Conservation (phyloP, 2,113 vertebrate species). For the Thalassarche chlororhynchos region DNA sequence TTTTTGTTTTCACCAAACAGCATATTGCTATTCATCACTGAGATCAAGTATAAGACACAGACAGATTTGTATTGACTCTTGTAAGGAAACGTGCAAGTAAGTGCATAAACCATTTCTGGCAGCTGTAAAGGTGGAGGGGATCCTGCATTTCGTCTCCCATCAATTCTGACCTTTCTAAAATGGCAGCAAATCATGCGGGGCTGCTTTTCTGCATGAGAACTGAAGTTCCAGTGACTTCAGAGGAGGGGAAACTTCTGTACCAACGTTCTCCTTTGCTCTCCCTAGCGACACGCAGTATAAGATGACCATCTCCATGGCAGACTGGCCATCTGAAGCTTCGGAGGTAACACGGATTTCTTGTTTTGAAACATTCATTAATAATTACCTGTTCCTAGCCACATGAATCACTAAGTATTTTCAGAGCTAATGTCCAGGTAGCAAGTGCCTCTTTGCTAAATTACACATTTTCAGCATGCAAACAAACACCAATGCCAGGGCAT, state of each 20-base stretch:
- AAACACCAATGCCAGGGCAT: neutral
- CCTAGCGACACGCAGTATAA: conserved; percentile 81
- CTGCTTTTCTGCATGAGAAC: neutral
- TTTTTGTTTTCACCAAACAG: conserved; percentile 30
- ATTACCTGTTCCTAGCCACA: neutral
- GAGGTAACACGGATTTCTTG: conserved; percentile 66
- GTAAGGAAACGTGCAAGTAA: conserved; percentile 85
- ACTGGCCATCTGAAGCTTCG: conserved; percentile 80
- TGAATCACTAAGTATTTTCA: neutral
- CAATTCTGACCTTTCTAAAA: neutral
- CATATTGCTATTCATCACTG: conserved; percentile 73
- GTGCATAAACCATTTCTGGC: neutral
- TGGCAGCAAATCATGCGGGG: neutral
- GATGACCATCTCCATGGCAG: conserved; percentile 86
- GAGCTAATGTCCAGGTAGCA: neutral
- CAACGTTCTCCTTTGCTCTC: neutral
- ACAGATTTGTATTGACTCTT: conserved; percentile 75
- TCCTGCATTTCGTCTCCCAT: neutral
- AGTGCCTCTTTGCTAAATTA: neutral
- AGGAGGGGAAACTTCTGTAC: rapidly evolving
- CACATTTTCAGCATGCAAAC: rapidly evolving
- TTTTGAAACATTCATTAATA: neutral
- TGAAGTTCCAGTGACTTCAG: neutral
- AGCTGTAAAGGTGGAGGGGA: neutral
- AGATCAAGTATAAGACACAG: conserved; percentile 54